phyloP scores from a whole-genome alignment of 2,797 vertebrate species.

The Poecile montanus region DNA sequence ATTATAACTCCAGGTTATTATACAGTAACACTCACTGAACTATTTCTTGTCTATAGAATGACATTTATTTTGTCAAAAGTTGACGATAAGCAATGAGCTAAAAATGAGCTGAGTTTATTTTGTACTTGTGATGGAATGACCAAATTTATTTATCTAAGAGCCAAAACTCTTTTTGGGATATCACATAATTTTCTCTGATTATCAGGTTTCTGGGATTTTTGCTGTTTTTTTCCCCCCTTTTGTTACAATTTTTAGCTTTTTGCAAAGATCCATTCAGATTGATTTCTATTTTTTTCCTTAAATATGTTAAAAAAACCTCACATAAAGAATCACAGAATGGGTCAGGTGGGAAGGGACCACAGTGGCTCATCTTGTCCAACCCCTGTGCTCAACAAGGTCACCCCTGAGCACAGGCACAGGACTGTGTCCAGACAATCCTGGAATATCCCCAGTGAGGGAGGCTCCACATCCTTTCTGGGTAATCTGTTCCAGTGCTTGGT shows the following conservation, averaged over 20 bases:
- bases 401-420: background rate
- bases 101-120: background rate
- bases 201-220: background rate
- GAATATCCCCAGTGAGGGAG: background rate
- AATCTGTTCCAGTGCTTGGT: background rate
- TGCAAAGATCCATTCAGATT: background rate
- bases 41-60: background rate
- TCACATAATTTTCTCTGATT: background rate
- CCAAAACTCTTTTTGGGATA: background rate
- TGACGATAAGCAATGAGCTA: background rate
- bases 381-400: fast-evolving
- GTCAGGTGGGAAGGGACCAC: background rate
- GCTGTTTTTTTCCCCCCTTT: fast-evolving
- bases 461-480: fast-evolving
- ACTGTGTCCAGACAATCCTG: background rate
- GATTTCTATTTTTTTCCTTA: background rate
- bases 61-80: background rate
- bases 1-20: background rate
- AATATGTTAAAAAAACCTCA: fast-evolving
- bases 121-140: background rate
- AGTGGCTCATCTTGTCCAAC: background rate
- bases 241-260: background rate
- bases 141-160: background rate
- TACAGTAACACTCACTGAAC: background rate
- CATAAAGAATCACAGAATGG: background rate